Evolutionary conservation across 2,797 vertebrate genomes (phyloP), one percentile per base, ranked within the genome.

Genomic region (Aulostomus chinensis): DNA sequence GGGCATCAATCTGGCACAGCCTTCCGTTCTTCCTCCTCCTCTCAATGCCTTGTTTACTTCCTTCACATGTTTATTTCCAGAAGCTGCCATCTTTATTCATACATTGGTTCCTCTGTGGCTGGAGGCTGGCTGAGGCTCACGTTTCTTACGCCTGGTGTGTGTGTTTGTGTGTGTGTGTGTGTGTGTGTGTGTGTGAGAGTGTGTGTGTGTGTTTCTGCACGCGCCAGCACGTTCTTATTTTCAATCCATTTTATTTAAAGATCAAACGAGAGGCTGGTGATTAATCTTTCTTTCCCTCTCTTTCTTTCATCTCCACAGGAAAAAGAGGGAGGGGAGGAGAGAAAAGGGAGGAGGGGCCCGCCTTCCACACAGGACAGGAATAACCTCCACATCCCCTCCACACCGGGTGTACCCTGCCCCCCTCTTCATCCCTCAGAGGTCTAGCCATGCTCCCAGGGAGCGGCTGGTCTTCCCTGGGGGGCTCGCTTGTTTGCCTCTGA

Each of bases 241-340:
- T 79, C 79, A 83, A 85, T 91, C 83, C 80, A 81, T 86, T 89
- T 90, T 88, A 90, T 87, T 90, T 91, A 87, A 90, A 92, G 89
- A 92, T 92, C 89, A 92, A 90, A 90, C 77, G 78, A 79, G 73
- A 78, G 71, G 76, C 78, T 81, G 80, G 84, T 88, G 89, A 92
- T 92, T 91, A 90, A 92, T 91, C 86, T 87, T 76, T 81, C 78
- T 74, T 69, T 57, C 67, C 68, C 60, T 42, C 26, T 46, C 73
- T 71, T 78, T 76, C 84, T 89, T 92, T 91, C 86, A 91, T 92
- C 87, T 89, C 68, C 66, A 72, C 43, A 1, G 45, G 73, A 78
- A 75, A 71, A 63, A 58, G 35, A 73, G 43, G 76, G 56, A 73
- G 68, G 45, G 68, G 47, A 66, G 58, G 63, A 37, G 31, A 25